Conservation (phyloP, 2,797 vertebrate genomes). For the Leptoclinus maculatus region DNA sequence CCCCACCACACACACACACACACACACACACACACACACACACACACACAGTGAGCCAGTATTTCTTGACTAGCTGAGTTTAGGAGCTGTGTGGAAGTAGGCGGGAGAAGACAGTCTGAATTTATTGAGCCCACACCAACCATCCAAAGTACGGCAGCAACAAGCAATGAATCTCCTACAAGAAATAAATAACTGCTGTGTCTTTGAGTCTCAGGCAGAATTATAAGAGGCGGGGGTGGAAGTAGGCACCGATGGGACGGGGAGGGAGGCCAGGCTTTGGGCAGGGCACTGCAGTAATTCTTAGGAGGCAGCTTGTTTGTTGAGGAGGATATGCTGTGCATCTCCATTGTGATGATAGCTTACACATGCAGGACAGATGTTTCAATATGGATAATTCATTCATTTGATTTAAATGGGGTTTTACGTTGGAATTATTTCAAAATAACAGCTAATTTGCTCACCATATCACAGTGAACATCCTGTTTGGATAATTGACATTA, state of each 20-base stretch:
- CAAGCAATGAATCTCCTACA: slow-evolving; percentile 72
- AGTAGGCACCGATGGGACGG: slow-evolving; percentile 36
- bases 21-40: slow-evolving; percentile 15
- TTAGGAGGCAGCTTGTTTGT: slow-evolving; percentile 52
- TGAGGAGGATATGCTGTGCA: slow-evolving; percentile 27
- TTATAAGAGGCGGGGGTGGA: slow-evolving; percentile 51
- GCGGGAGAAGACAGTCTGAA: slow-evolving; percentile 58
- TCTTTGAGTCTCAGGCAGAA: slow-evolving; percentile 60
- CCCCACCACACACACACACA: slow-evolving; percentile 11
- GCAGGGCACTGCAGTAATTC: slow-evolving; percentile 55
- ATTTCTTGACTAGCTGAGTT: slow-evolving; percentile 21
- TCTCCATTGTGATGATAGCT: slow-evolving; percentile 15
- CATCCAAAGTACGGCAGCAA: slow-evolving; percentile 63
- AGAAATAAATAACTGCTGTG: slow-evolving; percentile 66
- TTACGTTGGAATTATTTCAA: too few relatives aligned
- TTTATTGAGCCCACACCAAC: slow-evolving; percentile 72
- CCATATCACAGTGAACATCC: too few relatives aligned
- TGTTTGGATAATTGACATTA: too few relatives aligned
- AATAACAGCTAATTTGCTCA: too few relatives aligned
- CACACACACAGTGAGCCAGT: neutral
- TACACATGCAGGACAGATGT: slow-evolving; percentile 8
- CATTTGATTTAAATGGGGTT: too few relatives aligned
- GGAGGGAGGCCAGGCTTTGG: slow-evolving; percentile 52
- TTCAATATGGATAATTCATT: too few relatives aligned
- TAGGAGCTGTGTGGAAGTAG: slow-evolving; percentile 47